phyloP scores from a whole-genome alignment of 2,113 vertebrate species.

The Corydoras maculifer region DNA sequence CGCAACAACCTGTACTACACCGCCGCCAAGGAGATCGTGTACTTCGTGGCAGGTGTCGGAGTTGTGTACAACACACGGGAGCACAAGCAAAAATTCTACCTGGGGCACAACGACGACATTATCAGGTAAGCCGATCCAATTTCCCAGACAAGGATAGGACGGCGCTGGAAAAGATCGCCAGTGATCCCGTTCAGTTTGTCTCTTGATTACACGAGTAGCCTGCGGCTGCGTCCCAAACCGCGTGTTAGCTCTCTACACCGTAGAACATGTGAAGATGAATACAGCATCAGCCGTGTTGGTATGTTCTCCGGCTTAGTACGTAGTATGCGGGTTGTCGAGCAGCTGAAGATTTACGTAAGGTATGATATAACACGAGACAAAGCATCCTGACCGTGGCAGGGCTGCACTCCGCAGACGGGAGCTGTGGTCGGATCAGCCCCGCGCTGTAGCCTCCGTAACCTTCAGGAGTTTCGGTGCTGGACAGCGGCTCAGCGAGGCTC shows the following conservation, averaged over 20 bases:
- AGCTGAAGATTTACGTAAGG: background rate
- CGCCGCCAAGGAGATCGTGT: conserved; percentile 92
- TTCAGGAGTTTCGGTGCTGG: conserved; percentile 40
- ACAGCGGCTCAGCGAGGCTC: conserved; percentile 11
- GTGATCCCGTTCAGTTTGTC: too few relatives aligned
- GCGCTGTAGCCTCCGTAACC: conserved; percentile 15
- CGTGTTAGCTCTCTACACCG: background rate
- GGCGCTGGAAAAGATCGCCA: too few relatives aligned
- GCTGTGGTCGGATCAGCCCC: too few relatives aligned
- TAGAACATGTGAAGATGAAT: background rate
- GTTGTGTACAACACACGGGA: conserved; percentile 96
- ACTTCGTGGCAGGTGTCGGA: conserved; percentile 94
- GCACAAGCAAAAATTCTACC: conserved; percentile 98
- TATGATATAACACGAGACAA: background rate
- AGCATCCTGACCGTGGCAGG: too few relatives aligned
- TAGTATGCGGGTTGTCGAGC: background rate
- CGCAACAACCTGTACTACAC: conserved; percentile 99
- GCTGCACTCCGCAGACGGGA: too few relatives aligned
- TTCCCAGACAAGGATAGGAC: too few relatives aligned
- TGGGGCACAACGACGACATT: conserved; percentile 97
- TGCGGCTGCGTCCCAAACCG: background rate
- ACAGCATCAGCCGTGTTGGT: background rate
- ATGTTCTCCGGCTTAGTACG: background rate
- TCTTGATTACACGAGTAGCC: too few relatives aligned
- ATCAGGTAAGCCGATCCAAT: conserved; percentile 76